Base-by-base conservation (phyloP, 2,113 vertebrate genomes). In the Gymnogyps californianus region DNA sequence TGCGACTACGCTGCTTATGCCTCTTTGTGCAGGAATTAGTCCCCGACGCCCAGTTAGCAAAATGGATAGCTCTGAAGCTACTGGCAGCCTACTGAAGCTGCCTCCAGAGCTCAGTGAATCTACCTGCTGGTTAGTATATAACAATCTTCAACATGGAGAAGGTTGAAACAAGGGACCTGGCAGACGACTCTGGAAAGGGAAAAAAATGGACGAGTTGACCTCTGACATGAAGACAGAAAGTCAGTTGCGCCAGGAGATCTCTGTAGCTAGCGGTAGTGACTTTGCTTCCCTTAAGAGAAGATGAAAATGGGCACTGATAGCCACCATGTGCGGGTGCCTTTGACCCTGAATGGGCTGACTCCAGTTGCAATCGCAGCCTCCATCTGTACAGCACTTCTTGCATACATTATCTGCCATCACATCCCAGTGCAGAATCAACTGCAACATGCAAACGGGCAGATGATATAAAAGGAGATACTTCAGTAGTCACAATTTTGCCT, bases 201-300 rank as follows among this genome's bases (percentile, higher is more conserved):
- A 40, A 44, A 98, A 96, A 67, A 96, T 95, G 5, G 96, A 98
- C 10, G 38, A 70, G 47, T 94, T 98, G 97, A 97, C 98, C 21
- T 97, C 98, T 22, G 97, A 98, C 94, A 98, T 97, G 97, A 98
- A 98, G 97, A 76, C 38, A 94, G 42, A 98, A 98, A 93, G 98
- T 98, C 22, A 97, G 98, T 29, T 98, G 98, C 31, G 46, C 98
- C 86, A 95, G 97, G 55, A 98, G 98, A 98, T 96, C 95, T 96
- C 97, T 98, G 87, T 96, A 98, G 97, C 98, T 47, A 84, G 5
- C 2, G 64, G 95, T 38, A 97, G 94, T 90, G 67, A 44, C 16
- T 77, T 62, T 65, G 15, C 16, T 98, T 69, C 96, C 92, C 71
- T 83, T 97, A 95, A 95, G 93, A 98, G 87, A 94, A 87, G 97